Conservation (phyloP, 2,888 invertebrate genomes). For the Notocelia uddmanniana region DNA sequence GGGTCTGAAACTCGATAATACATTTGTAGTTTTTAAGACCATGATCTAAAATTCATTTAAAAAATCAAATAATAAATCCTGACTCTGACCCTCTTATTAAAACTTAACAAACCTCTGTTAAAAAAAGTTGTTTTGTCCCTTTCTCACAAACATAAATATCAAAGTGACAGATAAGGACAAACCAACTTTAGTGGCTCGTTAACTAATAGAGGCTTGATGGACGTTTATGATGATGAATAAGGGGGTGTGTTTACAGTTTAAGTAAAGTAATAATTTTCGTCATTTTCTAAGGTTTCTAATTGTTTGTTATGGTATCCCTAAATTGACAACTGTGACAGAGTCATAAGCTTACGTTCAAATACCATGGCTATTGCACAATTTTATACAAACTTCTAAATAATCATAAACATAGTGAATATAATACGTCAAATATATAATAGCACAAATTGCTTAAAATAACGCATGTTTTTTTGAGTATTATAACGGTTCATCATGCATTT, state of each 20-base stretch:
- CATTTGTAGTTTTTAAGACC: too few species aligned
- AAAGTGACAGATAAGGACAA: too few species aligned
- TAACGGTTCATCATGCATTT: not conserved
- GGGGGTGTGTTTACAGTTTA: too few species aligned
- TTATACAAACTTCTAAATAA: not conserved
- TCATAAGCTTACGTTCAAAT: constrained; percentile 16
- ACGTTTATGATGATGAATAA: too few species aligned
- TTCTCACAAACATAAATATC: too few species aligned
- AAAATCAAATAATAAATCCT: too few species aligned
- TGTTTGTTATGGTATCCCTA: constrained; percentile 13
- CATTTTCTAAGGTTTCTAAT: not conserved
- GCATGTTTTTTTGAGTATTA: not conserved
- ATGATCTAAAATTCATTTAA: too few species aligned
- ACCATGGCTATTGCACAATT: not conserved
- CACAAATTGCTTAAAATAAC: not conserved
- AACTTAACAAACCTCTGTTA: too few species aligned
- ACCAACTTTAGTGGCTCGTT: not conserved
- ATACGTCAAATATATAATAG: not conserved
- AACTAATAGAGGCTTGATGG: not conserved
- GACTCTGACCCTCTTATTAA: too few species aligned
- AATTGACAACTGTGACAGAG: constrained; percentile 30
- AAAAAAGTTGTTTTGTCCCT: too few species aligned
- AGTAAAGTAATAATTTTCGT: too few species aligned
- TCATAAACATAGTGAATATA: not conserved
- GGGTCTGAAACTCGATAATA: not conserved